Evolutionary conservation across 2,888 invertebrate species (phyloP).

Genomic region (Meliscaeva auricollis): DNA sequence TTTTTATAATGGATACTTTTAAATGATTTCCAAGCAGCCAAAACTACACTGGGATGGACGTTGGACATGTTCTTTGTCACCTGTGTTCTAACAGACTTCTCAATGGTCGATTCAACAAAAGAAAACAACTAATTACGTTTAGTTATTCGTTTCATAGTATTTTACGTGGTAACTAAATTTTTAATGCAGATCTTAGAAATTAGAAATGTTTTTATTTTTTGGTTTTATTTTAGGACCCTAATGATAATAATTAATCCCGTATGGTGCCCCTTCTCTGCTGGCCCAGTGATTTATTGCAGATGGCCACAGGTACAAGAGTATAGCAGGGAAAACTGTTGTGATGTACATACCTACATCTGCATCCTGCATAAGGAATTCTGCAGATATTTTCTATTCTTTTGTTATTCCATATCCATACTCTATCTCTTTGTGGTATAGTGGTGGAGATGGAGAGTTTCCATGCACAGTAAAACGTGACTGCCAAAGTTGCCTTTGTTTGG

Average conservation of each 20-base stretch:
- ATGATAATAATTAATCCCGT: conserved; percentile 48
- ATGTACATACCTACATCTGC: conserved; percentile 48
- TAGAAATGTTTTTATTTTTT: too few species aligned
- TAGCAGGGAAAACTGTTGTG: background rate
- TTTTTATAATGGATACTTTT: too few species aligned
- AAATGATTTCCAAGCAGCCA: too few species aligned
- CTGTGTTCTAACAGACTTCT: too few species aligned
- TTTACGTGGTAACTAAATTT: too few species aligned
- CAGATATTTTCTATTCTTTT: conserved; percentile 64
- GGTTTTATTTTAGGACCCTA: background rate
- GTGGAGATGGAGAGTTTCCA: conserved; percentile 1
- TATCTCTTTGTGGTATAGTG: conserved; percentile 3
- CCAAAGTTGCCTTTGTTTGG: conserved; percentile 66
- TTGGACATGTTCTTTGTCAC: too few species aligned
- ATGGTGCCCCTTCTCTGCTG: conserved; percentile 10
- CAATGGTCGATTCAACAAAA: too few species aligned
- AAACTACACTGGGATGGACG: too few species aligned
- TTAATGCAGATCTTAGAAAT: too few species aligned
- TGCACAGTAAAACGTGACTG: conserved; percentile 64
- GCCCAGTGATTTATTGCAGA: conserved; percentile 62
- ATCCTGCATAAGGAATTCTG: conserved; percentile 68
- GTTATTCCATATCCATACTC: conserved; percentile 27
- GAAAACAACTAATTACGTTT: too few species aligned
- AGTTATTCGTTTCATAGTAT: too few species aligned
- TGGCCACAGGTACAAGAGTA: conserved; percentile 3